Base-by-base conservation (phyloP, 2,113 vertebrate species). In the Conger conger region DNA sequence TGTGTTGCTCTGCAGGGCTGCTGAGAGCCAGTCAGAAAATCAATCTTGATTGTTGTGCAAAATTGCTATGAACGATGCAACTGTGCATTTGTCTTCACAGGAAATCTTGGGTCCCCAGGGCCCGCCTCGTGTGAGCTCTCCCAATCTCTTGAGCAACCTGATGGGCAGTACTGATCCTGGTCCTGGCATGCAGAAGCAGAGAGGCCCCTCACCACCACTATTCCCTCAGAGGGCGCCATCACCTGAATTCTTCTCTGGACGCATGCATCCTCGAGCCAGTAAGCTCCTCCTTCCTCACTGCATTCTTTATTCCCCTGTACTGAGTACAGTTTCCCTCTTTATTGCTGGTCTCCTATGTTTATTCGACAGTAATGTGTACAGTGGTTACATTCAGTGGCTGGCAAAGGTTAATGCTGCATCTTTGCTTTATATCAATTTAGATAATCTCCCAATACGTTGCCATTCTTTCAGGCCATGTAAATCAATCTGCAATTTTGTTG, bases 171-270 rank as follows among this genome's bases (percentile, higher is more conserved):
- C 97, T 89, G 97, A 99, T 3, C 92, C 96, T 63, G 87, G 95
- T 23, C 86, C 96, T 38, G 89, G 96, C 50, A 90, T 97, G 57
- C 84, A 94, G 23, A 87, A 93, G 37, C 97, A 98, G 30, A 96
- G 97, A 84, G 95, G 94, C 42, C 94, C 97, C 0, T 98, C 98
- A 40, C 97, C 95, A n/a, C 96, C 97, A 1, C 94, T 96, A 53
- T 99, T 97, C 89, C 94, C 96, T 35, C 92, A 96, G 23, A 96
- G 97, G 88, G 94, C 97, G 2, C 94, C 96, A 9, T 97, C 97
- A 0, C 97, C 97, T 0, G 98, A 99, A 87, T 99, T 97, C 90
- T 96, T 97, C 90, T 96, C 92, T 81, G 94, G 95, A 11, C 94
- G 94, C 68, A 92, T 98, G 91, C 96, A 95, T 1, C 95, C 96